Conservation (phyloP, 2,797 vertebrate species). For the Anniella stebbinsi region DNA sequence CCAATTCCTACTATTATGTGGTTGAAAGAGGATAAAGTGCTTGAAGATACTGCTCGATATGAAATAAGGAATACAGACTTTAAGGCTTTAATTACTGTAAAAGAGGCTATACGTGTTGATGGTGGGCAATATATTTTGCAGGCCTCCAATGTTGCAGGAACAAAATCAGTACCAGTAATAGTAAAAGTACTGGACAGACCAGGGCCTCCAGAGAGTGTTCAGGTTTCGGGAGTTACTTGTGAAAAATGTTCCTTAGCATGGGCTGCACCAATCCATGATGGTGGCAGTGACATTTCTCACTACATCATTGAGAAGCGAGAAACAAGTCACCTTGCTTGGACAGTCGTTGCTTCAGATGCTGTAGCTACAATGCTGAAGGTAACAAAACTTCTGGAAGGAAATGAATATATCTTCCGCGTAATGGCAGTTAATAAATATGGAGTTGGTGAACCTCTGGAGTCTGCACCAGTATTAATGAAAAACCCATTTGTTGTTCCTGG, state of each 20-base stretch:
- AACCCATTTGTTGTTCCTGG: constrained; percentile 93
- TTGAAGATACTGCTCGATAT: constrained; percentile 91
- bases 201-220: constrained; percentile 90
- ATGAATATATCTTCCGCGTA: constrained; percentile 97
- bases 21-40: constrained; percentile 92
- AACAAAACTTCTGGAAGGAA: constrained; percentile 95
- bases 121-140: constrained; percentile 92
- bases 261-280: constrained; percentile 92
- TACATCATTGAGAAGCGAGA: constrained; percentile 97
- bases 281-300: constrained; percentile 92
- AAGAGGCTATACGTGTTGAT: constrained; percentile 92
- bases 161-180: constrained; percentile 89
- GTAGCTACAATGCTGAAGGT: constrained; percentile 90
- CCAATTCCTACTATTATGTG: constrained; percentile 93
- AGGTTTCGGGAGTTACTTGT: constrained; percentile 90
- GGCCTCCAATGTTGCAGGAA: constrained; percentile 92
- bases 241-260: constrained; percentile 94
- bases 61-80: constrained; percentile 94
- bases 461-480: constrained; percentile 90
- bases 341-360: constrained; percentile 89
- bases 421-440: constrained; percentile 96
- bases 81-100: constrained; percentile 90
- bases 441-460: constrained; percentile 89
- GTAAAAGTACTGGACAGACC: constrained; percentile 95
- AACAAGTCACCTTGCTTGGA: constrained; percentile 97